Percentiles rank a stretch among this genome's conserved stretches.
These are phyloP conservation scores for Vipera latastei DNA, from an alignment of 2,797 vertebrate species.

Conservation along the genomic window DNA sequence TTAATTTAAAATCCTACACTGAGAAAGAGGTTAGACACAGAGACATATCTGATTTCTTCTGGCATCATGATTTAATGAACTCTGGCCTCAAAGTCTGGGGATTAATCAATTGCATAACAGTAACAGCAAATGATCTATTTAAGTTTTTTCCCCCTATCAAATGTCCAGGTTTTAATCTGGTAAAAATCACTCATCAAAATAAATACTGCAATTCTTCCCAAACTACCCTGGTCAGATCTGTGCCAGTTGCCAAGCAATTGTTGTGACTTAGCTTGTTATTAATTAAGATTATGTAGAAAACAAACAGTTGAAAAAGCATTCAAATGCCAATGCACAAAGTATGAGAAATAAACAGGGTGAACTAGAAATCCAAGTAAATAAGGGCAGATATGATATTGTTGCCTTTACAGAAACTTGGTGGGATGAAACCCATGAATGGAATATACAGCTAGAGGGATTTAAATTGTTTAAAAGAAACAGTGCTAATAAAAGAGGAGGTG, in stretches of 20 bases:
- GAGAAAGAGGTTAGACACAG: neutral
- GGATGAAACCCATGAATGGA: neutral
- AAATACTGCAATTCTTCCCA: neutral
- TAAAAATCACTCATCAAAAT: neutral
- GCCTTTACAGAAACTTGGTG: neutral
- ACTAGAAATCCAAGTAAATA: neutral
- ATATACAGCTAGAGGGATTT: neutral
- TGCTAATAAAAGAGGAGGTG: neutral
- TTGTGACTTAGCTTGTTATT: neutral
- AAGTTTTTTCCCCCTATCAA: neutral
- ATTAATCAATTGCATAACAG: neutral
- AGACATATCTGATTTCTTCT: neutral
- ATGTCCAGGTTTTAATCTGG: neutral
- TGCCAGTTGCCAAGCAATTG: neutral
- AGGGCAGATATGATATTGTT: neutral
- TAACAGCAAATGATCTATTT: neutral
- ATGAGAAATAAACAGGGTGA: neutral
- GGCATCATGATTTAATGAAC: neutral
- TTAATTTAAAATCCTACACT: neutral
- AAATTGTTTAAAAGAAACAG: neutral
- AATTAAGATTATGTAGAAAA: neutral
- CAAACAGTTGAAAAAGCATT: neutral
- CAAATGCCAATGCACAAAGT: neutral
- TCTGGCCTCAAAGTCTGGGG: neutral
- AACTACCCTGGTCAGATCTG: neutral